phyloP scores from a whole-genome alignment of 1,140 invertebrate genomes.

The Euglossa dilemma region DNA sequence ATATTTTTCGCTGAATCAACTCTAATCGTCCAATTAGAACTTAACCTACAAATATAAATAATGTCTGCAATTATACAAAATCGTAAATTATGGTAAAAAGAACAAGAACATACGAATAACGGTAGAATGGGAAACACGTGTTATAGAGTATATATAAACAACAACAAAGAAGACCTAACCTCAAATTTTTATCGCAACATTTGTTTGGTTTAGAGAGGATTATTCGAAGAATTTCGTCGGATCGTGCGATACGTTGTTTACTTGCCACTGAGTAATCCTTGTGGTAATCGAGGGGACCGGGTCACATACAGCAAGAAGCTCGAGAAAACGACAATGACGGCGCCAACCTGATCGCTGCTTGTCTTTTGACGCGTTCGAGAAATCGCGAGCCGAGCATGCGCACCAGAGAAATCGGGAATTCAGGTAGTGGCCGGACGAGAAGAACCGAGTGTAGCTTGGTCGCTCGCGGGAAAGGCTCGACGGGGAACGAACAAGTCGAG shows the following conservation, averaged over 20 bases:
- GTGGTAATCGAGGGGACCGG: conserved; percentile 6
- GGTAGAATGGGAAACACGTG: not conserved
- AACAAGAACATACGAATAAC: not conserved
- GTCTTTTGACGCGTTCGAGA: conserved; percentile 22
- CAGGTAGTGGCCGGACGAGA: conserved; percentile 53
- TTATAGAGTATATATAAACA: not conserved
- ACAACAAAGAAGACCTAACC: not conserved
- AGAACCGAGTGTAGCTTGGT: conserved; percentile 7
- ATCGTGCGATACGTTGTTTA: not conserved
- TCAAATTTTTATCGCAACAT: too few species aligned
- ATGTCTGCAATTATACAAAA: not conserved
- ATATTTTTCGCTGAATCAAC: not conserved
- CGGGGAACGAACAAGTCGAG: conserved; percentile 40
- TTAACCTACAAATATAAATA: conserved; percentile 9
- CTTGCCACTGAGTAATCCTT: not conserved
- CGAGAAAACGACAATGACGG: conserved; percentile 33
- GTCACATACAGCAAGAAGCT: not conserved
- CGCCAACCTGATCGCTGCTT: conserved; percentile 34
- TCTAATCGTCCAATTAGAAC: not conserved
- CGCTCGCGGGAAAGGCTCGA: conserved; percentile 59
- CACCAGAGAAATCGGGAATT: conserved; percentile 55
- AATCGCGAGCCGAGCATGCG: conserved; percentile 29
- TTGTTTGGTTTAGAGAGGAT: not conserved
- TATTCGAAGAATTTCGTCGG: not conserved
- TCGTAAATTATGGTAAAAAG: not conserved